Percentiles rank a stretch among this genome's conserved stretches.
These are phyloP conservation scores for Trissolcus brochymenae DNA, from an alignment of 2,888 invertebrate species.

Conservation along the genomic window DNA sequence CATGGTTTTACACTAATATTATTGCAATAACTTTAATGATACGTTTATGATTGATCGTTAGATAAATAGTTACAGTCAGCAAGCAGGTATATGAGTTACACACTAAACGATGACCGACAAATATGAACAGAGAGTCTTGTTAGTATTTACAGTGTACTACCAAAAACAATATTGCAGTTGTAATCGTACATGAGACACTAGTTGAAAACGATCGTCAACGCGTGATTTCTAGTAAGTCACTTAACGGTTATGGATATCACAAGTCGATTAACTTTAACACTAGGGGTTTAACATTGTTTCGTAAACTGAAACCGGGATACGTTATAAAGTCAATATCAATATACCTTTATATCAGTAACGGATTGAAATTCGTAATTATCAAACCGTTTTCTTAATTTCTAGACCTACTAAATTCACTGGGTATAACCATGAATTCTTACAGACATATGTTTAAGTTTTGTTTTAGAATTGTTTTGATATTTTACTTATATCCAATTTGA, in stretches of 20 bases:
- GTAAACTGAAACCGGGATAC: conserved; percentile 34
- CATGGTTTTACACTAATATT: conserved; percentile 28
- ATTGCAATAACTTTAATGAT: conserved; percentile 38
- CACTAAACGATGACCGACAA: conserved; percentile 1
- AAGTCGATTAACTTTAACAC: conserved; percentile 18
- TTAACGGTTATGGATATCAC: conserved; percentile 34
- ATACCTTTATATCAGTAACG: too few relatives aligned
- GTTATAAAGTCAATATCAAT: conserved; percentile 3
- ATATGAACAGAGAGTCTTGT: conserved; percentile 1
- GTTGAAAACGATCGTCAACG: conserved; percentile 11
- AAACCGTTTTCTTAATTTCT: too few relatives aligned
- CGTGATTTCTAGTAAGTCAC: conserved; percentile 20
- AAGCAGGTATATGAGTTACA: conserved; percentile 8
- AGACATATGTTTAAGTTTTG: too few relatives aligned
- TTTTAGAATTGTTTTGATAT: too few relatives aligned
- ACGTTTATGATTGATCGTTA: conserved; percentile 21
- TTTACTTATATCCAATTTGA: too few relatives aligned
- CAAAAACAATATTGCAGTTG: conserved; percentile 37
- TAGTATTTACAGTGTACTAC: conserved; percentile 40
- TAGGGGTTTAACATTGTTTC: conserved; percentile 36
- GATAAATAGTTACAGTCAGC: conserved; percentile 33
- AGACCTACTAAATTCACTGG: too few relatives aligned
- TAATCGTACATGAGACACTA: conserved; percentile 35
- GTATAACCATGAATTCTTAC: too few relatives aligned
- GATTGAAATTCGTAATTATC: too few relatives aligned